Evolutionary conservation across 2,113 vertebrate species (phyloP).

Genomic region (Microtus ochrogaster): DNA sequence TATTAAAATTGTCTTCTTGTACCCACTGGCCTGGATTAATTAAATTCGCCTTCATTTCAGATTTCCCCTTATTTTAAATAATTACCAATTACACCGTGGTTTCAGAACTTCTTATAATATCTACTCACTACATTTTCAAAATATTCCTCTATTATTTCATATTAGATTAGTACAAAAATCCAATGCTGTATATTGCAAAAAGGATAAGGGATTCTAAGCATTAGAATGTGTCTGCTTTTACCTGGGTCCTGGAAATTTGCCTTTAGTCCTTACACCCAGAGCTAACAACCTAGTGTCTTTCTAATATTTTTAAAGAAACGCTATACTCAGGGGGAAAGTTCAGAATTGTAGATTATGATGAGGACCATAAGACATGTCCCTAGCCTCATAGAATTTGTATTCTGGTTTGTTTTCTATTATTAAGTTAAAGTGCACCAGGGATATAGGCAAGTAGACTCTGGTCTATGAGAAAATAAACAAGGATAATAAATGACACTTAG

Average conservation of each 20-base stretch:
- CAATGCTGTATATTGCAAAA: not conserved
- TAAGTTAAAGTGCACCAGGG: not conserved
- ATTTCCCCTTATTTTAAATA: not conserved
- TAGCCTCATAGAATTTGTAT: not conserved
- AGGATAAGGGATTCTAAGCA: not conserved
- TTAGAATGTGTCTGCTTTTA: not conserved
- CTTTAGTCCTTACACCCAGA: not conserved
- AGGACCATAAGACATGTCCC: not conserved
- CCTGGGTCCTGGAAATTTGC: not conserved
- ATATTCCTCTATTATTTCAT: constrained; percentile 6
- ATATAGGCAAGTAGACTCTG: not conserved
- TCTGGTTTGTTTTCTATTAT: not conserved
- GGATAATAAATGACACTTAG: not conserved
- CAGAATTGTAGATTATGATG: not conserved
- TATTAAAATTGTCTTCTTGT: too few species aligned
- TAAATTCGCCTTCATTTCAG: too few species aligned
- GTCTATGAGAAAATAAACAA: not conserved
- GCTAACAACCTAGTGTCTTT: not conserved
- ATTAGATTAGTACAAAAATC: not conserved
- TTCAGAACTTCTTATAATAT: not conserved
- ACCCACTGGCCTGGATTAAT: too few species aligned
- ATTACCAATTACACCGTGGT: not conserved
- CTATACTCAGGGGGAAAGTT: not conserved
- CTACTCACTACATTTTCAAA: not conserved
- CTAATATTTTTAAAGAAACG: not conserved